Evolutionary conservation across 2,797 vertebrate genomes (phyloP).

Genomic region (Limosa lapponica): DNA sequence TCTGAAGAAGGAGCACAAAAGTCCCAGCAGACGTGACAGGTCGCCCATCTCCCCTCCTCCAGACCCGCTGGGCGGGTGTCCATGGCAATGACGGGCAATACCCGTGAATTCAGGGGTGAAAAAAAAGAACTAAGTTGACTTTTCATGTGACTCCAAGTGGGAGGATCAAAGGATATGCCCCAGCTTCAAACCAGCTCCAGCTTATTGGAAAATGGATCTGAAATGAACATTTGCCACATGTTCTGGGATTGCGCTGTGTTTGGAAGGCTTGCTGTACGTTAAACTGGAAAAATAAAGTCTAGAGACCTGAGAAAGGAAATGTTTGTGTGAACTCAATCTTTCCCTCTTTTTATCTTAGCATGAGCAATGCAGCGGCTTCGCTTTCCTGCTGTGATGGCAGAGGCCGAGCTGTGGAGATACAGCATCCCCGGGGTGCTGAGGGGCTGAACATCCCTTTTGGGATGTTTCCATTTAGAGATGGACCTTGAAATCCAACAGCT

Average conservation of each 20-base stretch:
- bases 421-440: not conserved
- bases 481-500: not conserved
- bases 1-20: not conserved
- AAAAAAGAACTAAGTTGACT: not conserved
- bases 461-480: not conserved
- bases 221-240: not conserved
- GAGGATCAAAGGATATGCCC: not conserved
- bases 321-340: constrained; percentile 13
- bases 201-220: not conserved
- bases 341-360: not conserved
- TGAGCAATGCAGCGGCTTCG: not conserved
- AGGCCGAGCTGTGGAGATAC: not conserved
- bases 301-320: not conserved
- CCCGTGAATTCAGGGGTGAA: not conserved
- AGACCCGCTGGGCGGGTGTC: not conserved
- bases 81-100: not conserved
- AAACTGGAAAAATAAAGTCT: constrained; percentile 23
- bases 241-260: not conserved
- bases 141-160: not conserved
- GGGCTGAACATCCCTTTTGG: not conserved
- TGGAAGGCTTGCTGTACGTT: not conserved
- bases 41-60: not conserved
- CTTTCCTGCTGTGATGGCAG: not conserved
- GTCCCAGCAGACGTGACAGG: not conserved
- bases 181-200: not conserved